phyloP scores from a whole-genome alignment of 2,888 invertebrate genomes.

The Saturnia japonica region DNA sequence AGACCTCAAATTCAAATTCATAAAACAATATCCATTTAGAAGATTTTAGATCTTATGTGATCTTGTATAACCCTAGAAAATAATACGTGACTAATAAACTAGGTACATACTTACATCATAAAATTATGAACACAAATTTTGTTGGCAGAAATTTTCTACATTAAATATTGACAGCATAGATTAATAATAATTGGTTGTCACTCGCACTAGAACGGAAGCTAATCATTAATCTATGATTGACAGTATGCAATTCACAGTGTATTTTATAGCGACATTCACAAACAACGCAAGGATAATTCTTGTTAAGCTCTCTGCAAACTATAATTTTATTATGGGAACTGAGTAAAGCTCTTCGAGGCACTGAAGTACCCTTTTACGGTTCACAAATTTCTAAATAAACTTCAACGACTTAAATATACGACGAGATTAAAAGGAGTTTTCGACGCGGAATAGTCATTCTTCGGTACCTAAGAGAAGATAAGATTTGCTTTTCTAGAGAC shows the following conservation, averaged over 20 bases:
- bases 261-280: background rate
- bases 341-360: slow-evolving; percentile 25
- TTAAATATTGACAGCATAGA: too few relatives aligned
- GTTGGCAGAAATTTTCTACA: too few relatives aligned
- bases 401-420: slow-evolving; percentile 9
- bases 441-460: background rate
- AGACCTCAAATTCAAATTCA: too few relatives aligned
- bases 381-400: slow-evolving; percentile 30
- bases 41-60: too few relatives aligned
- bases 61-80: too few relatives aligned
- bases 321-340: slow-evolving; percentile 33
- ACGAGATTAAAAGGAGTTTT: background rate
- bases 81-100: too few relatives aligned
- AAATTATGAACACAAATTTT: too few relatives aligned
- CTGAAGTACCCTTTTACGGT: slow-evolving; percentile 38
- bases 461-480: background rate
- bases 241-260: background rate
- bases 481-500: background rate
- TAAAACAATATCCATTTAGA: too few relatives aligned
- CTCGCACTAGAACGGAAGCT: too few relatives aligned
- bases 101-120: too few relatives aligned
- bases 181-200: too few relatives aligned
- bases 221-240: too few relatives aligned
- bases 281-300: background rate
- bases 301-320: slow-evolving; percentile 36